Conservation (phyloP, 2,113 vertebrate genomes). For the Hiodon tergisus region DNA sequence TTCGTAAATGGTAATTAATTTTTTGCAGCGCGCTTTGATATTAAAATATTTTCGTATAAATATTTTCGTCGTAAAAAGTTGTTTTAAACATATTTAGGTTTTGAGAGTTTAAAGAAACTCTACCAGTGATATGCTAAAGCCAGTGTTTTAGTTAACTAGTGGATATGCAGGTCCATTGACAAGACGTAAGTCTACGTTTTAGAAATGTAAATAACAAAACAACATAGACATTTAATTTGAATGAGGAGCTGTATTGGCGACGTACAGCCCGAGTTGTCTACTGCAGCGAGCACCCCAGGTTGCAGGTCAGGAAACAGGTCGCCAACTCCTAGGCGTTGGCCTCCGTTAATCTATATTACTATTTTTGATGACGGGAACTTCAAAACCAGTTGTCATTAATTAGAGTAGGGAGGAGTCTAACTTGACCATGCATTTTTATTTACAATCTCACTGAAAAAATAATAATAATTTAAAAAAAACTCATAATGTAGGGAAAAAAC, state of each 20-base stretch:
- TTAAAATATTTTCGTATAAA: not conserved
- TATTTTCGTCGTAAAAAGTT: slow-evolving; percentile 62
- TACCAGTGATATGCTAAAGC: slow-evolving; percentile 55
- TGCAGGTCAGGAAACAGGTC: slow-evolving; percentile 62
- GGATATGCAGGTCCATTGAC: slow-evolving; percentile 50
- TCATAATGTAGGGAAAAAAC: too few relatives aligned
- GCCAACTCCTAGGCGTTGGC: slow-evolving; percentile 62
- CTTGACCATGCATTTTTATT: slow-evolving; percentile 35
- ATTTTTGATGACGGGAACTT: slow-evolving; percentile 58
- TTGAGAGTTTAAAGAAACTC: slow-evolving; percentile 57
- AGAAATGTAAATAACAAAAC: slow-evolving; percentile 64
- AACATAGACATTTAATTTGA: slow-evolving; percentile 70
- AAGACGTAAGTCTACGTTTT: slow-evolving; percentile 42
- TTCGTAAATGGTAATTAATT: not conserved
- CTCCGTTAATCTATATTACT: slow-evolving; percentile 57
- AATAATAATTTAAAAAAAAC: too few relatives aligned
- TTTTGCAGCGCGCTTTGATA: not conserved
- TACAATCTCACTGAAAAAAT: not conserved
- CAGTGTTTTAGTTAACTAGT: slow-evolving; percentile 29
- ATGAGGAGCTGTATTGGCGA: slow-evolving; percentile 49
- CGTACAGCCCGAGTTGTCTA: slow-evolving; percentile 50
- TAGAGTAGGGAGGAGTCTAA: slow-evolving; percentile 49
- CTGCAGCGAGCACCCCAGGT: slow-evolving; percentile 57
- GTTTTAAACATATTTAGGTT: slow-evolving; percentile 71
- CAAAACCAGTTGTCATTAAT: slow-evolving; percentile 61